Base-by-base conservation (phyloP, 1,140 invertebrate species). In the Monomorium pharaonis region DNA sequence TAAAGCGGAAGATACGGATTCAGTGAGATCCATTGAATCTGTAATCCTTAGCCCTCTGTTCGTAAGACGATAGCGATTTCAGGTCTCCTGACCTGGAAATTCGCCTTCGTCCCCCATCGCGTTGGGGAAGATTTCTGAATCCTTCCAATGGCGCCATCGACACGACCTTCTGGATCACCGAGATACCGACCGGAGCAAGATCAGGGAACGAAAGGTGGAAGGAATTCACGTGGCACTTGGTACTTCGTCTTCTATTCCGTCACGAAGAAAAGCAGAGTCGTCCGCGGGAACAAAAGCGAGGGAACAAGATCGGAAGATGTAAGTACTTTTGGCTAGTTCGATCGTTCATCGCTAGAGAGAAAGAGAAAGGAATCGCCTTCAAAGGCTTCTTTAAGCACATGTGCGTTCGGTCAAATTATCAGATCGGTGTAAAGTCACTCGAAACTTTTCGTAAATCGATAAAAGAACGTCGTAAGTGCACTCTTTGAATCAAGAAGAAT, bases 11-110 rank as follows among this genome's bases (percentile, higher is more conserved):
- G 72, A 86, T 74, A 77, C 65, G 81, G 69, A 90, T 90, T 85
- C 63, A 86, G 63, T 84, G 30, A 65, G 83, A 86, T 90, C 89
- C 69, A 83, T 88, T 87, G 77, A 90, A 89, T 33, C 89, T 84
- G 86, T 86, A 90, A 90, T 90, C 84, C 84, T 67, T 21, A 44
- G 75, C 63, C 85, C 86, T 84, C 75, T 78, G 78, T 85, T 84
- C 80, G 81, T 90, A 90, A 90, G 76, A 81, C 85, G 86, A 85
- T 90, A 88, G 89, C 87, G 84, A 91, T 91, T 88, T 81, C 56
- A 54, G 65, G 30, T 88, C 58, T 70, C 87, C 70, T 91, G 89
- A 90, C 85, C 89, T 78, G 89, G 89, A 91, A 91, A 90, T 65
- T 86, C 49, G 42, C 62, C 49, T 67, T 81, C 33, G 63, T 51